These are phyloP conservation scores for Carpatolechia fugitivella DNA, from an alignment of 2,888 invertebrate species.

Conservation along the genomic window DNA sequence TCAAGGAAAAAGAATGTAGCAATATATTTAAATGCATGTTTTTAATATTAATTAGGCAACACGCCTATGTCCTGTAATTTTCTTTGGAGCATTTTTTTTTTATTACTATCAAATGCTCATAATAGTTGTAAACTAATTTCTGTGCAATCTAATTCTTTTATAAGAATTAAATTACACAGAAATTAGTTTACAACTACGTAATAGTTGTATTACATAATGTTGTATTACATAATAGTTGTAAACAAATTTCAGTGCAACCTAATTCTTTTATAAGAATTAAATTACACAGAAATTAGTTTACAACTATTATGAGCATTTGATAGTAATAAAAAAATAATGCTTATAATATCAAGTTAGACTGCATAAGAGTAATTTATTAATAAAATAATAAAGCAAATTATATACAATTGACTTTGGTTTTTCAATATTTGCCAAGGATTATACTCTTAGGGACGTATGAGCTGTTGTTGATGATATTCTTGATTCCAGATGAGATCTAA, in stretches of 20 bases:
- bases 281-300: slow-evolving; percentile 15
- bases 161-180: background rate
- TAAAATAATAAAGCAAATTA: slow-evolving; percentile 9
- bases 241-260: background rate
- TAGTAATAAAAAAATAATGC: background rate
- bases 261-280: background rate
- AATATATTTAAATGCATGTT: no score
- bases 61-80: background rate
- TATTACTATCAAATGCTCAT: slow-evolving; percentile 14
- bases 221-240: no score
- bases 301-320: slow-evolving; percentile 20
- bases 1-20: no score
- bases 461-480: background rate
- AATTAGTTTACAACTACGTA: background rate
- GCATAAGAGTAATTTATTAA: slow-evolving; percentile 55
- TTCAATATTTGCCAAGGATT: background rate
- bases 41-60: no score
- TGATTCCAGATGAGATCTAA: no score
- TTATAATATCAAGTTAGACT: slow-evolving; percentile 40
- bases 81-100: background rate
- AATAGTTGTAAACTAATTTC: slow-evolving; percentile 19
- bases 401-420: background rate
- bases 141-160: slow-evolving; percentile 8
- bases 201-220: no score
- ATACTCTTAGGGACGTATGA: no score